Percentiles rank a stretch among this genome's conserved stretches.
These are phyloP conservation scores for Tretioscincus oriximinensis DNA, from an alignment of 2,113 vertebrate species.

Conservation along the genomic window DNA sequence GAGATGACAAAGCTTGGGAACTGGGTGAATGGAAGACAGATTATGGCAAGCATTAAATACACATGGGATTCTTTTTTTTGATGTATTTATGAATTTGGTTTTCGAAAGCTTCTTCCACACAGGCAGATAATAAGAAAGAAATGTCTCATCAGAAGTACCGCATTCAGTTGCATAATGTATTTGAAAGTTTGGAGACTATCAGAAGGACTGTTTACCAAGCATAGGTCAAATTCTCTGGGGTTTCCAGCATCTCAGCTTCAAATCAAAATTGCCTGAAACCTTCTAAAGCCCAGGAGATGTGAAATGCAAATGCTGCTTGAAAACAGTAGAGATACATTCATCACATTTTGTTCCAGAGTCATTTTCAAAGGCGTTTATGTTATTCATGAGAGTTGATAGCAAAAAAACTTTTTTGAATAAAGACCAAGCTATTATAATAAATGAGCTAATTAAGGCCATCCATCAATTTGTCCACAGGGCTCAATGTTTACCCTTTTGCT, in stretches of 20 bases:
- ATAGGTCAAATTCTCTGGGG: neutral
- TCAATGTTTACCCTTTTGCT: conserved; percentile 16
- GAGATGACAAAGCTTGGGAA: too few species aligned
- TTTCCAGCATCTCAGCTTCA: neutral
- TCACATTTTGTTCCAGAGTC: neutral
- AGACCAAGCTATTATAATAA: conserved; percentile 38
- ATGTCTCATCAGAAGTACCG: too few species aligned
- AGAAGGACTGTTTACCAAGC: neutral
- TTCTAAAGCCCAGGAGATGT: neutral
- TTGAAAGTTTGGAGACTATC: too few species aligned
- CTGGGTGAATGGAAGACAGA: too few species aligned
- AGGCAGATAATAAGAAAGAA: neutral
- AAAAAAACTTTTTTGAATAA: neutral
- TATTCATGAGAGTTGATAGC: conserved; percentile 24
- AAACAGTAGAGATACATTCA: neutral
- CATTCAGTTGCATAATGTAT: too few species aligned
- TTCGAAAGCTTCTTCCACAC: neutral
- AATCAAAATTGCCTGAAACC: neutral
- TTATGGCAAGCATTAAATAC: too few species aligned
- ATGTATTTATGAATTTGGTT: too few species aligned
- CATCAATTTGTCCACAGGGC: conserved; percentile 9
- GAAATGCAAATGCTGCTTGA: neutral
- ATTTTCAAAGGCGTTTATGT: neutral
- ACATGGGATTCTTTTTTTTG: too few species aligned
- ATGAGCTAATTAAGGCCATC: conserved; percentile 25